A percentile compares a stretch with the other conserved stretches of the same genome.
phyloP scores from a whole-genome alignment of 1,140 invertebrate species.

The Meloidogyne floridensis region DNA sequence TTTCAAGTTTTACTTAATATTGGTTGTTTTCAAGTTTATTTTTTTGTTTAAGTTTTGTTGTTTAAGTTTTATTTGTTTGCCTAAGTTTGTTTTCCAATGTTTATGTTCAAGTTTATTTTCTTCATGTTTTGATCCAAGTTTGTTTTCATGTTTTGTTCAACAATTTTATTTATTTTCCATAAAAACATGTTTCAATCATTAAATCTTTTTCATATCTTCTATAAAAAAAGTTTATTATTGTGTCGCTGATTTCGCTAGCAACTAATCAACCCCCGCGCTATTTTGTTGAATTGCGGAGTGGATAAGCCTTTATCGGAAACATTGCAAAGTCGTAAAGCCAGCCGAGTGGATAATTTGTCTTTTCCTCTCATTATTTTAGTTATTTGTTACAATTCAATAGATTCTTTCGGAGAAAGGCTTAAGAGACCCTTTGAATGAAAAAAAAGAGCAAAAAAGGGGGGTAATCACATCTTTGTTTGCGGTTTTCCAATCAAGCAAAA shows the following conservation, averaged over 20 bases:
- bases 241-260: not conserved
- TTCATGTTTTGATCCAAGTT: not conserved
- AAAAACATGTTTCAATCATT: not conserved
- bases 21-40: not conserved
- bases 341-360: slow-evolving; percentile 1
- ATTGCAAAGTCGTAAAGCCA: not conserved
- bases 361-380: not conserved
- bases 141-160: not conserved
- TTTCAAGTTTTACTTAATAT: not conserved
- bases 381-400: slow-evolving; percentile 2
- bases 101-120: not conserved
- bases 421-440: not conserved
- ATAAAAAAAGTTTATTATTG: not conserved
- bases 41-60: not conserved
- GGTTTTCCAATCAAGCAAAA: slow-evolving; percentile 1
- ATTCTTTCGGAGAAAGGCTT: not conserved
- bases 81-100: not conserved
- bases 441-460: not conserved
- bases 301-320: not conserved
- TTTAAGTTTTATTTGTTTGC: not conserved
- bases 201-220: not conserved
- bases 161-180: not conserved
- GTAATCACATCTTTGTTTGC: slow-evolving; percentile 2
- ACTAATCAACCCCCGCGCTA: not conserved
- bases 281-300: not conserved